Base-by-base conservation (phyloP, 2,888 invertebrate species). In the Aquatica leii region DNA sequence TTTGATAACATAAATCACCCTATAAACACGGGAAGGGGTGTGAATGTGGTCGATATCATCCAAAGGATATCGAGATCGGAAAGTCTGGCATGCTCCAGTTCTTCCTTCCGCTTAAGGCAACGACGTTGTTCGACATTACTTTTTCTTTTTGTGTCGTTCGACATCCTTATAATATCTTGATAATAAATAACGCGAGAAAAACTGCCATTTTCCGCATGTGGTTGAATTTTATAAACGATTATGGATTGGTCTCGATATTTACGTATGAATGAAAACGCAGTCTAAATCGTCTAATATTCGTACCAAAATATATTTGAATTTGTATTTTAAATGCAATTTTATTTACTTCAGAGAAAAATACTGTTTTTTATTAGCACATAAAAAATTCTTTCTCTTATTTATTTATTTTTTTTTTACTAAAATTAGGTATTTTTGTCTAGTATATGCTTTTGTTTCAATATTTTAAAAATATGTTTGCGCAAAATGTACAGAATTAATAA, bases 1-100 rank as follows among this genome's bases (percentile, higher is more conserved):
- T 63, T 63, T 59, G 63, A 63, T 53, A 55, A 63, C 59, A 63
- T 63, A 63, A 63, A 63, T 63, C 63, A 63, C 63, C 59, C 63
- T 51, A 63, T 63, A 63, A 63, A 63, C 63, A 63, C 63, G 59
- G 59, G 34, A 63, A 59, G 63, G 63, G 54, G 63, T 63, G 63
- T 63, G 63, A 63, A 63, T 63, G 63, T 63, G 63, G 63, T 63
- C 63, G 63, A 63, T 63, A 63, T 55, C 63, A 58, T 59, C 63
- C 50, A 59, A 59, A 59, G 63, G 63, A 63, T 63, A 63, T 63
- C 63, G 59, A 59, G 63, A 63, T 63, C 63, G 63, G 63, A 63
- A 63, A 63, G 59, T 63, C 63, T 63, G 63, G 55, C 59, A 63
- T 63, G 59, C 59, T 63, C 54, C 55, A 63, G 54, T 21, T 63